Conservation (phyloP, 2,888 invertebrate genomes). For the Leptothorax acervorum region DNA sequence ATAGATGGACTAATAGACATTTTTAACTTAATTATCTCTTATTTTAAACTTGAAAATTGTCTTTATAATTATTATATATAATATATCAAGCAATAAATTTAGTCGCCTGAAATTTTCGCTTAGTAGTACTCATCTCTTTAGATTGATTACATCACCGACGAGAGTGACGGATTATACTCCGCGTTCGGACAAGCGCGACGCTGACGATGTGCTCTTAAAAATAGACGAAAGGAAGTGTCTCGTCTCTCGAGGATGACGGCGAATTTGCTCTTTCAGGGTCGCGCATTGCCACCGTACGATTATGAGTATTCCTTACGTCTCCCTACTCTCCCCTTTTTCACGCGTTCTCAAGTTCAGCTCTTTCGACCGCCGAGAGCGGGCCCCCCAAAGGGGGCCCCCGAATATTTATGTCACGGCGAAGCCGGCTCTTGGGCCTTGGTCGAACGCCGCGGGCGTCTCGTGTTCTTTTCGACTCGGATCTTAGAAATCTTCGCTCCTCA, state of each 20-base stretch:
- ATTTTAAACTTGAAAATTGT: neutral
- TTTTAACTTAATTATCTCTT: neutral
- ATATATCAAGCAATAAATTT: neutral
- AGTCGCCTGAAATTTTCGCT: constrained; percentile 8
- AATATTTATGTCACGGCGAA: constrained; percentile 83
- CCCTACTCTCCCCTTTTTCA: constrained; percentile 23
- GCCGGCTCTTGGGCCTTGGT: constrained; percentile 80
- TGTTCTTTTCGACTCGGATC: constrained; percentile 54
- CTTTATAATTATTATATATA: neutral
- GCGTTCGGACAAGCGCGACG: constrained; percentile 39
- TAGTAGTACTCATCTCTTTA: constrained; percentile 23
- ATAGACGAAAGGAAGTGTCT: constrained; percentile 65
- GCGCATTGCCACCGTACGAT: constrained; percentile 60
- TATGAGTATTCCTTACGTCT: constrained; percentile 36
- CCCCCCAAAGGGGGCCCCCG: constrained; percentile 62
- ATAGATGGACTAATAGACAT: neutral
- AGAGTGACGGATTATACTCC: constrained; percentile 41
- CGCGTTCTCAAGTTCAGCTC: constrained; percentile 54
- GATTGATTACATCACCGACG: constrained; percentile 48
- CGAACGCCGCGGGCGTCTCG: constrained; percentile 73
- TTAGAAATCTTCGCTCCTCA: constrained; percentile 71
- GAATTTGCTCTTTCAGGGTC: constrained; percentile 65
- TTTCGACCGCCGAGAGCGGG: constrained; percentile 58
- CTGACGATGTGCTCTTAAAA: constrained; percentile 59
- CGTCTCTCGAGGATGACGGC: constrained; percentile 59